Evolutionary conservation across 2,113 vertebrate genomes (phyloP), one percentile per base, ranked within the genome.

Genomic region (Gasterosteus aculeatus): DNA sequence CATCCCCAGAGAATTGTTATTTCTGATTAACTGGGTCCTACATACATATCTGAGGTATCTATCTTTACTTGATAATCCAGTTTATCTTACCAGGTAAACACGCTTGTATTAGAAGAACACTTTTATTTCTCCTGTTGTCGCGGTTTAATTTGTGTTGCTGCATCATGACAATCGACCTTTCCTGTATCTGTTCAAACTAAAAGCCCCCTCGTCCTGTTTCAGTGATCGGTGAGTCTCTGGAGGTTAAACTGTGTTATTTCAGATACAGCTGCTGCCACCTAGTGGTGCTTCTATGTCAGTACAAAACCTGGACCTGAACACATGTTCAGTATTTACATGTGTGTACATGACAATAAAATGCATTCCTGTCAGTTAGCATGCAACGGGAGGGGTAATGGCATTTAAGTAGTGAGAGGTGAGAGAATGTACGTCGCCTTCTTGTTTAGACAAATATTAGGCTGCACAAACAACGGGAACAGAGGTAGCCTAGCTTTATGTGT

Each of bases 11-110:
- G 2, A 63, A 61, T 2, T 42, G 15, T 65, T 89, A 2, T 0
- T 14, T 19, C 41, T 93, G 63, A 58, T 92, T 19, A 18, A 66
- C 1, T 92, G 90, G 89, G 72, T 66, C 15, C 47, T 60, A 16
- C 12, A 74, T 0, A 44, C 49, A 10, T 92, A 85, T 54, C 72
- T 69, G 65, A 92, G 92, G 93, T 92, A 88, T 53, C 29, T 61
- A 42, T 54, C 38, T 18, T 15, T 33, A 5, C 3, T n/a, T 54
- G 31, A 38, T 42, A 7, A 66, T 15, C 3, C 4, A 2, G 3
- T 15, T 4, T 10, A 67, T 31, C 15, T 51, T 14, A 39, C 3
- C 1, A 4, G 9, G 31, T 10, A 35, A 26, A 3, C 18, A n/a
- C 16, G 46, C 16, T n/a, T n/a, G 7, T 51, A 51, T 51, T 19